These are phyloP conservation scores for Zosterops japonicus DNA, from an alignment of 2,113 vertebrate genomes.

Conservation along the genomic window DNA sequence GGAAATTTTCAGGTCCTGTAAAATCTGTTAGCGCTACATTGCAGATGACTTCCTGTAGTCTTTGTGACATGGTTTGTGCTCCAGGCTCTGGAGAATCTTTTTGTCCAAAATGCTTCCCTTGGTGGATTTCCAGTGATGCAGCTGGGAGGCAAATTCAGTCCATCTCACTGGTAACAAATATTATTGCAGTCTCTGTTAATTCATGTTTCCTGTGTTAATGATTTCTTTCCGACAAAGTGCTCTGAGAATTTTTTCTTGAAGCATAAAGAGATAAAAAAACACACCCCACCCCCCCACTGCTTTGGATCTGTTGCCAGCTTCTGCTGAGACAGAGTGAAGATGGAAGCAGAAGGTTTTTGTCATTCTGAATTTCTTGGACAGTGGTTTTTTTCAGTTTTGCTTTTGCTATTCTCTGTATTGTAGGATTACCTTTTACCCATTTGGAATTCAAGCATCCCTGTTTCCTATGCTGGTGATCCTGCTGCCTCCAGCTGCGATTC, in stretches of 20 bases:
- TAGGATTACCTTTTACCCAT: slow-evolving; percentile 54
- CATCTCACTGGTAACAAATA: background rate
- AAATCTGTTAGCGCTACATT: background rate
- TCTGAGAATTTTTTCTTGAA: background rate
- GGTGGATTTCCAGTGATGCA: slow-evolving; percentile 15
- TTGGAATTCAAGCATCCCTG: slow-evolving; percentile 21
- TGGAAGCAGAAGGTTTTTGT: slow-evolving; percentile 27
- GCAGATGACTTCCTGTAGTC: slow-evolving; percentile 34
- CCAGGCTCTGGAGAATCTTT: background rate
- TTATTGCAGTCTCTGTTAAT: slow-evolving; percentile 2
- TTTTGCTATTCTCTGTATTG: background rate
- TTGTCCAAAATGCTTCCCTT: background rate
- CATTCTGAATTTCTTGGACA: slow-evolving; percentile 17
- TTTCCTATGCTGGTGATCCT: slow-evolving; percentile 25
- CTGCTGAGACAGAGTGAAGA: background rate
- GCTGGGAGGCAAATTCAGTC: background rate
- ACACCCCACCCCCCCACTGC: background rate
- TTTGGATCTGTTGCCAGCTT: background rate
- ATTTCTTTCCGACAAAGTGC: slow-evolving; percentile 12
- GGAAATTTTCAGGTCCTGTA: slow-evolving; percentile 28
- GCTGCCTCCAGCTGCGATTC: slow-evolving; percentile 20
- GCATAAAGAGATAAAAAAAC: background rate
- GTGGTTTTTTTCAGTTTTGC: background rate
- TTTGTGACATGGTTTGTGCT: background rate
- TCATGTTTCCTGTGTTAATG: slow-evolving; percentile 42